Evolutionary conservation across 2,113 vertebrate genomes (phyloP), one percentile per base, ranked within the genome.

Genomic region (Lampris incognitus): DNA sequence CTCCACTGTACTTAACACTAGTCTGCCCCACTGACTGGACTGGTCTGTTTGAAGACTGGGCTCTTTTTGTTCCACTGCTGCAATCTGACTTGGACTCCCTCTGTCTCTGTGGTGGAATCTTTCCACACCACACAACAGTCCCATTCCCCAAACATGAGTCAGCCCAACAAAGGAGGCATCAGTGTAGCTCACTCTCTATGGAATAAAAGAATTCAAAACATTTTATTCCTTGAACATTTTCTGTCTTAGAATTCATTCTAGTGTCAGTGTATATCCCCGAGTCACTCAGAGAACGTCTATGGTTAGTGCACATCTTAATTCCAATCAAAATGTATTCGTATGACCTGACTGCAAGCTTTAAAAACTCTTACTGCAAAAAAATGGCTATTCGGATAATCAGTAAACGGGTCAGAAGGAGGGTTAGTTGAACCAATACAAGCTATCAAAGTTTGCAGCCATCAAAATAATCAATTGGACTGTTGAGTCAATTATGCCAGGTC

Each of bases 101-200:
- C 75, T 84, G 83, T 86, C 85, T 82, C 74, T 73, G 75, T 88
- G 90, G 77, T 83, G 85, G 89, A 91, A 90, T 92, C 87, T 92
- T 93, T 91, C 87, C 88, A 84, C 84, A 85, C 55, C 72, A 88
- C 81, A 87, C 85, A 87, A 82, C 89, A 85, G 83, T 78, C 89
- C 81, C 91, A 92, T 93, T 93, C 92, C 87, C 76, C 74, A 78
- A 73, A 67, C 82, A 89, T 93, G 90, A 92, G 90, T 93, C 92
- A 93, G 85, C 62, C 77, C 59, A 86, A 92, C 88, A 91, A 92
- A 92, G 90, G 83, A 85, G 76, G 78, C 88, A 80, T 91, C 89
- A 92, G 91, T 89, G 77, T 56, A 58, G 42, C 86, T 81, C 74
- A 72, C 75, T 70, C 51, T 74, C 62, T 86, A 64, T 78, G 65